A percentile compares a stretch with the other conserved stretches of the same genome.
phyloP scores from a whole-genome alignment of 2,113 vertebrate species.

The Phodopus roborovskii region DNA sequence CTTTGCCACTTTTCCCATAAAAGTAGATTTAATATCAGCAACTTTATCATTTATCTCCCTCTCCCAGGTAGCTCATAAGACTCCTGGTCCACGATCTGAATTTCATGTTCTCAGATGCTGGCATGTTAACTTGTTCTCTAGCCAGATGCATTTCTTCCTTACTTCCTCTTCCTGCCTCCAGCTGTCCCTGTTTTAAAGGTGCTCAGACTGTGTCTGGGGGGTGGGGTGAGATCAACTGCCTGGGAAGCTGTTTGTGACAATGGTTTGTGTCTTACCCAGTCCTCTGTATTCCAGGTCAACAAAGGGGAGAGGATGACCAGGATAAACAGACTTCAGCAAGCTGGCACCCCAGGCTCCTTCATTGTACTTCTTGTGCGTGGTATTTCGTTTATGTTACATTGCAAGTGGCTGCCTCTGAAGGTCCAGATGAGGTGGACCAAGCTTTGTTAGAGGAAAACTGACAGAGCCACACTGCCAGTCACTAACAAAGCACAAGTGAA shows the following conservation, averaged over 20 bases:
- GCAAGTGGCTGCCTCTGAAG: neutral
- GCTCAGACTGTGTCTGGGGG: too few species aligned
- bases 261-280: neutral
- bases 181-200: neutral
- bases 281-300: neutral
- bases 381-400: neutral
- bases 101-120: neutral
- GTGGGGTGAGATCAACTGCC: neutral
- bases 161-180: neutral
- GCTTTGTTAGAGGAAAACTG: neutral
- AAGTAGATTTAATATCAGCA: neutral
- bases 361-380: neutral
- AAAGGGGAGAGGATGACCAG: neutral
- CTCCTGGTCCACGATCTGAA: neutral
- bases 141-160: neutral
- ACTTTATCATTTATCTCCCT: neutral
- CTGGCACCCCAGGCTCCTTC: neutral
- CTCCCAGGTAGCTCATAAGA: neutral
- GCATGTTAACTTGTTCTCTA: neutral
- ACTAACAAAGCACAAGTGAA: neutral
- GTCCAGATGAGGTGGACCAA: neutral
- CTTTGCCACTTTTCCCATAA: slow-evolving; percentile 3
- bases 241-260: neutral
- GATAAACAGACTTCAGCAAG: neutral
- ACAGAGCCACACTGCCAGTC: neutral